Percentiles rank a stretch among this genome's conserved stretches.
These are phyloP conservation scores for Anarsia innoxiella DNA, from an alignment of 2,888 invertebrate genomes.

Conservation along the genomic window DNA sequence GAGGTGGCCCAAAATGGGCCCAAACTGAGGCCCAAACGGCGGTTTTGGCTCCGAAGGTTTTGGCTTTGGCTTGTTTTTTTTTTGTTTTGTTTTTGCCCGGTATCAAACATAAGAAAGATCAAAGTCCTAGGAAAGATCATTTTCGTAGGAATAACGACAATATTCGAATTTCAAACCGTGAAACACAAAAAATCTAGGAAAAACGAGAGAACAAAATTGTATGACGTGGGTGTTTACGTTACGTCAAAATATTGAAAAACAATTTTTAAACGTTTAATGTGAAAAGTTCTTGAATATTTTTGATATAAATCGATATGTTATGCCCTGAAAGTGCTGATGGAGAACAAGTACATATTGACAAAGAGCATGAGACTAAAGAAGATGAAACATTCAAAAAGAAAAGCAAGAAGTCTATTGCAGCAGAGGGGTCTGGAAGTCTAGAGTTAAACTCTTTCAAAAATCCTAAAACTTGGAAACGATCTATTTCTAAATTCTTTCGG, in stretches of 20 bases:
- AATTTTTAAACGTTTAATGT: slow-evolving; percentile 41
- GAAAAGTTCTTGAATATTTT: slow-evolving; percentile 31
- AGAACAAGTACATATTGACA: slow-evolving; percentile 31
- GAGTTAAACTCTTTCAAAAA: slow-evolving; percentile 54
- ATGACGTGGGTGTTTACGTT: slow-evolving; percentile 18
- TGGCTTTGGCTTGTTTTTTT: no score
- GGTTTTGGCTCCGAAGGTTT: no score
- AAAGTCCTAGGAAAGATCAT: no score
- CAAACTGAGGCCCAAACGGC: no score
- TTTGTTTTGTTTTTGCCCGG: no score
- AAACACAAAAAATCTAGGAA: no score
- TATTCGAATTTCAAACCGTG: no score
- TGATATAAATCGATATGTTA: slow-evolving; percentile 42
- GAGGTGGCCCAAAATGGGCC: no score
- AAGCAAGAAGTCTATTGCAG: slow-evolving; percentile 38
- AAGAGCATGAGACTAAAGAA: slow-evolving; percentile 38
- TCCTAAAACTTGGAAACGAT: slow-evolving; percentile 64
- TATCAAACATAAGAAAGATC: no score
- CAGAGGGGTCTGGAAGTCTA: slow-evolving; percentile 41
- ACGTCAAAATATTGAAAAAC: slow-evolving; percentile 23
- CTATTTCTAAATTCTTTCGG: slow-evolving; percentile 62
- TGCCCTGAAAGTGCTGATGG: slow-evolving; percentile 42
- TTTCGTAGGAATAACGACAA: no score
- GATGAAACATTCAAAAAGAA: slow-evolving; percentile 32
- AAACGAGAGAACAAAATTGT: no score